Conservation (phyloP, 2,113 vertebrate species). For the Thunnus thynnus region DNA sequence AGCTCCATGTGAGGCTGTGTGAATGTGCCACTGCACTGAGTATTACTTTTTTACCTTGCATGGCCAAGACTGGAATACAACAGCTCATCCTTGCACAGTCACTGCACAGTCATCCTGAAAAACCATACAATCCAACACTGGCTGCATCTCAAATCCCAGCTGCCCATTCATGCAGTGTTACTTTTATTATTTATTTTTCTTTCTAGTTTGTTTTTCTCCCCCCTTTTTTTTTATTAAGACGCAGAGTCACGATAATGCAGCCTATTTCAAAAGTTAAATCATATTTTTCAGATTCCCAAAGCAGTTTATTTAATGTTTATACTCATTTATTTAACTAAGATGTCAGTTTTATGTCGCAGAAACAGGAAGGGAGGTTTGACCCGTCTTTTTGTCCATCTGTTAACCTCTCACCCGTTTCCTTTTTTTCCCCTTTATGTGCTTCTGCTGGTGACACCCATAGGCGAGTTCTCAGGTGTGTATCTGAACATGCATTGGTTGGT, state of each 20-base stretch:
- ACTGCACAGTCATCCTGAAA: constrained; percentile 73
- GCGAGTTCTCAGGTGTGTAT: constrained; percentile 99
- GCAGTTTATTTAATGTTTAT: background rate
- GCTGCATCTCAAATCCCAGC: constrained; percentile 70
- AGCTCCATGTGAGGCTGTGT: constrained; percentile 53
- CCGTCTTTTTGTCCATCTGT: constrained; percentile 85
- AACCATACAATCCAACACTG: constrained; percentile 73
- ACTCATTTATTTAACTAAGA: background rate
- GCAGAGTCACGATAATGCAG: background rate
- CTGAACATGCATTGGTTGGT: constrained; percentile 79
- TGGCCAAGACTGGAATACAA: constrained; percentile 60
- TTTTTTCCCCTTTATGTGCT: constrained; percentile 85
- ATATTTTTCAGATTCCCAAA: background rate
- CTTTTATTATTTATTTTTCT: constrained; percentile 9
- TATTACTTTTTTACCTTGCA: constrained; percentile 68
- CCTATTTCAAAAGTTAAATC: background rate
- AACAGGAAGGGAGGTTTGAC: constrained; percentile 48
- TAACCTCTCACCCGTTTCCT: constrained; percentile 87
- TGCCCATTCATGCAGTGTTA: constrained; percentile 52
- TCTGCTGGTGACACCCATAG: constrained; percentile 91
- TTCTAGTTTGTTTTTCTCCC: background rate
- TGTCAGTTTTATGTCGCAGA: background rate
- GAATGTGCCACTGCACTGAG: constrained; percentile 42
- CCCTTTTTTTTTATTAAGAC: background rate
- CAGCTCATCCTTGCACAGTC: constrained; percentile 41